Evolutionary conservation across 1,140 invertebrate genomes (phyloP).

Genomic region (Tachypleus tridentatus): DNA sequence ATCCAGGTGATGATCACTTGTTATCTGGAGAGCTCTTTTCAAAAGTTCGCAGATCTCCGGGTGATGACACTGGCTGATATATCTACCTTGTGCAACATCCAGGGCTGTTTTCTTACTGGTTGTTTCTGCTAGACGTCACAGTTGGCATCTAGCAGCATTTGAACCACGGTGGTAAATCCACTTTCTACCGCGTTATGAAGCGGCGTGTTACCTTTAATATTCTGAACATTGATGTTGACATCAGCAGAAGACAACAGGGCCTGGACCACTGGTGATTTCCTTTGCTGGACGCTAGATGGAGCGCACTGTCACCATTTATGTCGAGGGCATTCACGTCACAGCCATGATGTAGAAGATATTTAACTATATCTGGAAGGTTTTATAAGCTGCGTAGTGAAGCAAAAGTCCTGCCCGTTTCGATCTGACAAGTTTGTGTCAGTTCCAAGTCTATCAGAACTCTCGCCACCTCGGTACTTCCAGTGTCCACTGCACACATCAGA

Average conservation of each 20-base stretch:
- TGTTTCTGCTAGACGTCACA: constrained; percentile 8
- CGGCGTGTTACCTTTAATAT: constrained; percentile 24
- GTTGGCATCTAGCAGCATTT: constrained; percentile 18
- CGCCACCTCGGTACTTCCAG: constrained; percentile 76
- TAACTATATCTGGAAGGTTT: constrained; percentile 18
- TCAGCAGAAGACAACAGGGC: constrained; percentile 23
- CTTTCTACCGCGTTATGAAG: constrained; percentile 25
- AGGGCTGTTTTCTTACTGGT: constrained; percentile 8
- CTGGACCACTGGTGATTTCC: constrained; percentile 26
- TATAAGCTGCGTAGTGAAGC: constrained; percentile 15
- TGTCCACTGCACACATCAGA: constrained; percentile 88
- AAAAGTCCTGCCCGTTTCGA: constrained; percentile 21
- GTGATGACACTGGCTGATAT: constrained; percentile 8
- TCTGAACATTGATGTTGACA: constrained; percentile 23
- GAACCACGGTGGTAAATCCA: constrained; percentile 23
- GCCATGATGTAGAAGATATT: constrained; percentile 12
- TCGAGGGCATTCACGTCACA: constrained; percentile 25
- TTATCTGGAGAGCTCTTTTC: constrained; percentile 4
- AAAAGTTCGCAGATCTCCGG: constrained; percentile 13
- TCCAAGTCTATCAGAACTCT: constrained; percentile 38
- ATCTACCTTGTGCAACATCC: constrained; percentile 11
- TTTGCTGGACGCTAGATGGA: constrained; percentile 28
- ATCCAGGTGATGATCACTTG: too few relatives aligned
- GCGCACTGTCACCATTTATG: constrained; percentile 27
- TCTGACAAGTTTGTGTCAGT: constrained; percentile 19